Evolutionary conservation across 2,113 vertebrate species (phyloP), one percentile per base, ranked within the genome.

Genomic region (Cyanistes caeruleus): DNA sequence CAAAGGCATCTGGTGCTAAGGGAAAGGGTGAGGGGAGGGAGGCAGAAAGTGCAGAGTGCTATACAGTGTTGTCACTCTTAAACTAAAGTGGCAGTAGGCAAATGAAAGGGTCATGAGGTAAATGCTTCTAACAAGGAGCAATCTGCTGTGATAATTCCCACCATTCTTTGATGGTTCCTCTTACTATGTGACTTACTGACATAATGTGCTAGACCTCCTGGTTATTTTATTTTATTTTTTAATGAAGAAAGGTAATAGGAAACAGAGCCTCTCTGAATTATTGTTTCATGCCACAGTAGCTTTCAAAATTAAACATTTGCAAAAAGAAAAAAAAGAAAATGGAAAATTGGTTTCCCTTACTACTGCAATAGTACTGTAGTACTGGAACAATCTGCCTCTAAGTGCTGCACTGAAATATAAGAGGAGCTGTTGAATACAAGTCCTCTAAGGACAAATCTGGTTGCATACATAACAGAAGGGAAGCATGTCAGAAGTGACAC

Each of bases 1-100:
- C 96, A 97, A 97, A 97, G 97, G 96, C 97, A 96, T 98, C 97
- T 97, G 96, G 97, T 97, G 98, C 97, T 96, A 64, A 95, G 97
- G 96, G 97, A 95, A 93, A 93, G 94, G 64, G 76, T 35, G 5
- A 7, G 41, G 8, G 84, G 46, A 79, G 63, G 83, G 77, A 11
- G 15, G 43, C 1, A 0, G 93, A 93, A 93, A 93, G 95, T 96
- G 70, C 79, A 89, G 67, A 97, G 74, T 86, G 87, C 70, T 93
- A 52, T 90, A 84, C 91, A 92, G 82, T 89, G 89, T 97, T 97
- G 96, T 98, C 97, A 97, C 95, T 95, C 89, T 93, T 97, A 97
- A 97, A 91, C 86, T 94, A 95, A 95, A 97, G 93, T 97, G 90
- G 89, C 94, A 97, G 93, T 90, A 97, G 90, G 95, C 92, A 96